phyloP scores from a whole-genome alignment of 2,797 vertebrate genomes.

The Sebastes kiyomatsui region DNA sequence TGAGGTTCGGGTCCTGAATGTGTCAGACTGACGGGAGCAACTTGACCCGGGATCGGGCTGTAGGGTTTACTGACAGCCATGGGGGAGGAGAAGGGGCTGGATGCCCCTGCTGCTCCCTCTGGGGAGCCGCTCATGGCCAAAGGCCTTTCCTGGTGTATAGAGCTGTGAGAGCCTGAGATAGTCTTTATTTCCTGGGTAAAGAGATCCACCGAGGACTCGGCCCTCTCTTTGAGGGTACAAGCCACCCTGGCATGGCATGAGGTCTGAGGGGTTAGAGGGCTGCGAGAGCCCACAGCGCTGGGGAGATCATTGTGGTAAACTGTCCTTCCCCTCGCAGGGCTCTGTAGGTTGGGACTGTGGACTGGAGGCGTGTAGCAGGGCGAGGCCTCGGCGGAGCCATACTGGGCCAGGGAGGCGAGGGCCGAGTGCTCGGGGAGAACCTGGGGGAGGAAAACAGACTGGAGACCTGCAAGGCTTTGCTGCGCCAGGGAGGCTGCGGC shows the following conservation, averaged over 20 bases:
- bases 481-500: constrained; percentile 76
- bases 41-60: constrained; percentile 84
- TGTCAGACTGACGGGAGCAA: constrained; percentile 86
- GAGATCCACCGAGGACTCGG: constrained; percentile 82
- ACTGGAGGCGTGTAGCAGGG: constrained; percentile 85
- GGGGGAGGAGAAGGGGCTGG: constrained; percentile 78
- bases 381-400: constrained; percentile 80
- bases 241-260: constrained; percentile 79
- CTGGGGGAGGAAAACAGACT: constrained; percentile 82
- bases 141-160: constrained; percentile 86
- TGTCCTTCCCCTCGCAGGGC: constrained; percentile 85
- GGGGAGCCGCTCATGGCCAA: constrained; percentile 81
- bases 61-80: constrained; percentile 82
- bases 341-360: constrained; percentile 86
- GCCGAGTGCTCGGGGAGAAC: constrained; percentile 85
- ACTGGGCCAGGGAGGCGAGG: constrained; percentile 83
- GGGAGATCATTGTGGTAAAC: constrained; percentile 78
- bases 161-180: constrained; percentile 91
- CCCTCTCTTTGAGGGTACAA: constrained; percentile 66
- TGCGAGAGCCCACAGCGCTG: constrained; percentile 80
- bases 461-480: constrained; percentile 85
- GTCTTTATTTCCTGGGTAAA: constrained; percentile 93
- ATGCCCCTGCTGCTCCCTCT: constrained; percentile 76
- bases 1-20: constrained; percentile 87
- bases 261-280: constrained; percentile 84